Conservation (phyloP, 2,888 invertebrate species). For the Aromia moschata region DNA sequence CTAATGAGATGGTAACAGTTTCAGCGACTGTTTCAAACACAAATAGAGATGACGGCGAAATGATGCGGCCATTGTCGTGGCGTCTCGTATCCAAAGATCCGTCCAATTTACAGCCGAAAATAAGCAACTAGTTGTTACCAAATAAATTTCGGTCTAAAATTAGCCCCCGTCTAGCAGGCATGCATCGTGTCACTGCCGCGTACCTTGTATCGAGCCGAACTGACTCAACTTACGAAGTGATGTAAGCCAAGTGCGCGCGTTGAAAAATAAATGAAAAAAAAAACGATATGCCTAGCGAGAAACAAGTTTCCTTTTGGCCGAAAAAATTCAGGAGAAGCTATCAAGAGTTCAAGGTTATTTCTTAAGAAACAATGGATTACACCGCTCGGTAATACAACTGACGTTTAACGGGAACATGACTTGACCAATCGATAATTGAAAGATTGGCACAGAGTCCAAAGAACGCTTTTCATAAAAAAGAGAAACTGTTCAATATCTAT, state of each 20-base stretch:
- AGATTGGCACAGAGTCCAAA: too few species aligned
- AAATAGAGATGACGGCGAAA: not conserved
- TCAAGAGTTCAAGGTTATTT: too few species aligned
- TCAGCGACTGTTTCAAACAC: not conserved
- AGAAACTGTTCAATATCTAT: too few species aligned
- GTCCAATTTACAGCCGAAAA: not conserved
- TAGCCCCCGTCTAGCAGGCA: not conserved
- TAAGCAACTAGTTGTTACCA: not conserved
- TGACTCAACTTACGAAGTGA: not conserved
- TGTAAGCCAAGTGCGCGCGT: not conserved
- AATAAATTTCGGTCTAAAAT: slow-evolving; percentile 4
- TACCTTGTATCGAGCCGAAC: not conserved
- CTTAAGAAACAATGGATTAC: too few species aligned
- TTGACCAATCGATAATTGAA: too few species aligned
- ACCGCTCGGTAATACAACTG: too few species aligned
- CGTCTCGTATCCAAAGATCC: not conserved
- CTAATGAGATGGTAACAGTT: not conserved
- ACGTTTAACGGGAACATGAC: too few species aligned
- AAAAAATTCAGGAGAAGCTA: too few species aligned
- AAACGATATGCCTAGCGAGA: too few species aligned
- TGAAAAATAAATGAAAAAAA: too few species aligned
- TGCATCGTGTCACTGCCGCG: not conserved
- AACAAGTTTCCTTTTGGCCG: too few species aligned
- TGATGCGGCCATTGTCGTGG: not conserved
- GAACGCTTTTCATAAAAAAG: too few species aligned